These are phyloP conservation scores for Tamandua tetradactyla DNA, from an alignment of 2,797 vertebrate species.

Conservation along the genomic window DNA sequence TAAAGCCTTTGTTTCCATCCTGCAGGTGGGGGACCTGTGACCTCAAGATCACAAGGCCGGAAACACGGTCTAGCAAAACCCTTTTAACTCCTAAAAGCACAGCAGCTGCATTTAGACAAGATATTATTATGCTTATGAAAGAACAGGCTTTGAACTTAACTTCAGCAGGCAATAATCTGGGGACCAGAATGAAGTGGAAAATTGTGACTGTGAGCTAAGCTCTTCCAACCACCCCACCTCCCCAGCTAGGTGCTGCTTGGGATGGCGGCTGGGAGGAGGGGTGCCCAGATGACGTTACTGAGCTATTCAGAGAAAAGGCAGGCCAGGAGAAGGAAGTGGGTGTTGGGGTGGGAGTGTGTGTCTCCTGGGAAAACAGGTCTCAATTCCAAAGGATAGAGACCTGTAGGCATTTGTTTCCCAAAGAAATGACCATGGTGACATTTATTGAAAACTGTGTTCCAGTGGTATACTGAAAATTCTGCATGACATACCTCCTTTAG, in stretches of 20 bases:
- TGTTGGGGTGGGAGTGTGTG: background rate
- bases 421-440: background rate
- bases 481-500: background rate
- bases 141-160: background rate
- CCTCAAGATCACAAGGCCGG: background rate
- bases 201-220: background rate
- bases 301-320: background rate
- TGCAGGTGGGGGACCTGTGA: background rate
- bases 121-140: background rate
- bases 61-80: background rate
- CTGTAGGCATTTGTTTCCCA: background rate
- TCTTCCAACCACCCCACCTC: no score
- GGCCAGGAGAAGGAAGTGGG: background rate
- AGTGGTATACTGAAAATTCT: constrained; percentile 24
- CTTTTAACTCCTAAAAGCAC: constrained; percentile 33
- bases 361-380: background rate
- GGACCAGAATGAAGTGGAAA: background rate
- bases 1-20: background rate
- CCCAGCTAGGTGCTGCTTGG: background rate
- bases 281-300: background rate
- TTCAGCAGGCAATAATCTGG: background rate
- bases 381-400: background rate
- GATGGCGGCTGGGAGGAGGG: background rate
- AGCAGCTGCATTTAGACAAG: background rate
- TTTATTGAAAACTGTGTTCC: background rate